Base-by-base conservation (phyloP, 2,113 vertebrate species). In the Amphiprion percula region DNA sequence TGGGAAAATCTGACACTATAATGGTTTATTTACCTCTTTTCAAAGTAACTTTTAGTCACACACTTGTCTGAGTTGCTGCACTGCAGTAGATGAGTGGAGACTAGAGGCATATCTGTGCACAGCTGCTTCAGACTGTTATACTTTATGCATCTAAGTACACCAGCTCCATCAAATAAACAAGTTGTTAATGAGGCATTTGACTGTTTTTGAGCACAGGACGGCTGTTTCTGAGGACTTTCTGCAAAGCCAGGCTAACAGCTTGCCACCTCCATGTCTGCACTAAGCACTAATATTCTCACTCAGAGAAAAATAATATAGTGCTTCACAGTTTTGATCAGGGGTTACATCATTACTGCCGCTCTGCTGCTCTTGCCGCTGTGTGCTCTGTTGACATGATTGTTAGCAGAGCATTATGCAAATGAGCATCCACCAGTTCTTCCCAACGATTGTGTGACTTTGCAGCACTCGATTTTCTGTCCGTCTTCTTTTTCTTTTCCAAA, bases 341-440 rank as follows among this genome's bases (percentile, higher is more conserved):
- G 28, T 83, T 86, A 75, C 77, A 56, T 83, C 80, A 86, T 60
- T 63, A 11, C 30, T 28, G 28, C 55, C 41, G 68, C 78, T 59
- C 60, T 59, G 4, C 28, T 30, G 4, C 28, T 30, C 14, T n/a
- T 8, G 44, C 50, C 33, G 71, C 53, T 10, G 60, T 54, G 26
- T 12, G 50, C 41, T 15, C 41, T 15, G 41, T 4, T 44, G 41
- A 15, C 12, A 4, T 44, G 11, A 73, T 47, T 66, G 56, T 72
- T 56, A 46, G 26, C 15, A 19, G 7, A 53, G 63, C 61, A 24
- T 64, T 68, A 63, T 74, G 66, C 12, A 75, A 86, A 83, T 71
- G 61, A 79, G 49, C 33, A 66, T 39, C 56, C 15, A 5, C 12
- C 54, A 9, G 55, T 65, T 76, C 49, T 63, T 64, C 41, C 41